phyloP scores from a whole-genome alignment of 2,888 invertebrate species.

The Rhabditoides inermis region DNA sequence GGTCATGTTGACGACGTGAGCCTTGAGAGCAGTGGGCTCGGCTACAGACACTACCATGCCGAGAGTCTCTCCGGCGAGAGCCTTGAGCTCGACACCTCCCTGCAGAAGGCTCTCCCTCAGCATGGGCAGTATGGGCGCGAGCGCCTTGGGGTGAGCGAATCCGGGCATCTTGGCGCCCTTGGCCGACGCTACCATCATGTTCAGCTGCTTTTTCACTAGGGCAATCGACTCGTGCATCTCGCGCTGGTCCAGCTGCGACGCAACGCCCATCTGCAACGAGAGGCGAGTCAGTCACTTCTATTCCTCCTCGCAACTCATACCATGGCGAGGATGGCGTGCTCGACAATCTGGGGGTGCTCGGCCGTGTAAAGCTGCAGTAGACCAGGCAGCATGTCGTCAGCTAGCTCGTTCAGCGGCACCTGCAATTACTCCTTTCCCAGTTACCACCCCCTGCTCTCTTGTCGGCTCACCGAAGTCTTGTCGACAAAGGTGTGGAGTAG shows the following conservation, averaged over 20 bases:
- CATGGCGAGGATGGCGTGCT: constrained; percentile 83
- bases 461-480: constrained; percentile 16
- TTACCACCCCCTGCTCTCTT: constrained; percentile 67
- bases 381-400: constrained; percentile 31
- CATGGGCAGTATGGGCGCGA: constrained; percentile 82
- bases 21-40: constrained; percentile 28
- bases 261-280: too few relatives aligned
- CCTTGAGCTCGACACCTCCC: constrained; percentile 83
- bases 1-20: constrained; percentile 91
- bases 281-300: too few relatives aligned
- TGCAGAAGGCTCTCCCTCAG: constrained; percentile 85
- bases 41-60: constrained; percentile 66
- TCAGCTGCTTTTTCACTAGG: constrained; percentile 20
- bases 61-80: constrained; percentile 83
- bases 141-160: constrained; percentile 61
- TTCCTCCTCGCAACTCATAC: too few relatives aligned
- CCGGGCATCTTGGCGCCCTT: constrained; percentile 31
- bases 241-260: constrained; percentile 9
- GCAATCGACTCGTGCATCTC: constrained; percentile 11
- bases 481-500: constrained; percentile 31
- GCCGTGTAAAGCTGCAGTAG: constrained; percentile 64
- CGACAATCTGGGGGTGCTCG: constrained; percentile 70
- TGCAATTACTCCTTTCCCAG: background rate
- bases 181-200: constrained; percentile 16
- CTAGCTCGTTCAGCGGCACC: constrained; percentile 13